Conservation (phyloP, 2,113 vertebrate genomes). For the Engraulis encrasicolus region DNA sequence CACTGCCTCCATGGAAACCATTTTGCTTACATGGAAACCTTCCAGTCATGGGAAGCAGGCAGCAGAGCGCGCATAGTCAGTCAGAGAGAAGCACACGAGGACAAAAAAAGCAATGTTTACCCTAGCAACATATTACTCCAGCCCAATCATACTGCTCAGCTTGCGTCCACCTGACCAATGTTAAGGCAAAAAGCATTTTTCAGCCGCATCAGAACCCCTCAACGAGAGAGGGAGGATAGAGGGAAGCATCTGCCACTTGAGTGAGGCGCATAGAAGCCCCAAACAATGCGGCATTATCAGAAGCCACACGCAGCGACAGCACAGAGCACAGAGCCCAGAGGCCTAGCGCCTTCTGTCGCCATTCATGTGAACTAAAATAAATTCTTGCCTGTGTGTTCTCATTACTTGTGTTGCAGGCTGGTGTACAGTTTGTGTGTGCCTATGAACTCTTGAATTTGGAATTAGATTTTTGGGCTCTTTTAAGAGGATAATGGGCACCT, state of each 20-base stretch:
- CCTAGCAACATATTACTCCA: slow-evolving; percentile 11
- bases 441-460: too few relatives aligned
- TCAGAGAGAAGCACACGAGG: not conserved
- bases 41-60: slow-evolving; percentile 7
- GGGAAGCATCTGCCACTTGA: not conserved
- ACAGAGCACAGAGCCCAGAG: not conserved
- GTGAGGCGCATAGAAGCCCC: not conserved
- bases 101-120: not conserved
- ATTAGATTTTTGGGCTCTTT: too few relatives aligned
- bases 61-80: not conserved
- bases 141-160: not conserved
- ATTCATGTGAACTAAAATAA: not conserved
- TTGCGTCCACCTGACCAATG: not conserved
- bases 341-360: not conserved
- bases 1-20: slow-evolving; percentile 6
- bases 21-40: slow-evolving; percentile 7
- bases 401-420: not conserved
- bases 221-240: not conserved
- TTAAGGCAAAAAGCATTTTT: not conserved
- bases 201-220: not conserved
- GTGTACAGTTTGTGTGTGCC: too few relatives aligned
- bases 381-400: not conserved
- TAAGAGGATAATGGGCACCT: too few relatives aligned
- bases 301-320: not conserved
- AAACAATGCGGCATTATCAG: not conserved